Evolutionary conservation across 2,888 invertebrate species (phyloP).

Genomic region (Nemoura dubitans): DNA sequence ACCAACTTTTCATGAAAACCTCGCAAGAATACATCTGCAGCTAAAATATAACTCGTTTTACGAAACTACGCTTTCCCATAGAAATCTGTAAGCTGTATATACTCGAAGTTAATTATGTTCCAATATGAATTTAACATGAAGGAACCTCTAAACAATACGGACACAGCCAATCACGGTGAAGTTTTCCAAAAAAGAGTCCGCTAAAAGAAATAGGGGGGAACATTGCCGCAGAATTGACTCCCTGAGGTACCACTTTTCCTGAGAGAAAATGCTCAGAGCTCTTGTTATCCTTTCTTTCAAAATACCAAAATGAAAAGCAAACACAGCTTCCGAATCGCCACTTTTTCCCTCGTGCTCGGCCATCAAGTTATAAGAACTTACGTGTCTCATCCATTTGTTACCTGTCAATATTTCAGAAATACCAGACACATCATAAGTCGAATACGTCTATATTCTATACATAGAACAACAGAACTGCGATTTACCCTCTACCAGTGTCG

Average conservation of each 20-base stretch:
- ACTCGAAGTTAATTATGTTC: too few species aligned
- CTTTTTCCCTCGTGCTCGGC: neutral
- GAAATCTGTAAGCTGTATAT: too few species aligned
- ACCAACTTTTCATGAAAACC: too few species aligned
- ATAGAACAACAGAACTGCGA: neutral
- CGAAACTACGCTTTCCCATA: too few species aligned
- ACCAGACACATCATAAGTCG: neutral
- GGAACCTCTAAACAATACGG: too few species aligned
- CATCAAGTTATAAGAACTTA: conserved; percentile 1
- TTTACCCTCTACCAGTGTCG: too few species aligned
- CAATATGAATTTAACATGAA: too few species aligned
- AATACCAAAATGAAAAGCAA: neutral
- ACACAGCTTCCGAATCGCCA: neutral
- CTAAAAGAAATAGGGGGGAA: too few species aligned
- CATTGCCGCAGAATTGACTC: neutral
- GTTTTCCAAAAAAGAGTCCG: too few species aligned
- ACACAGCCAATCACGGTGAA: too few species aligned
- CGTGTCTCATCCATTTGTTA: neutral
- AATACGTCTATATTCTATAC: neutral
- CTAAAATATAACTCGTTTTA: too few species aligned
- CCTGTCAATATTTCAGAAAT: neutral
- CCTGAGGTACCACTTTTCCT: neutral
- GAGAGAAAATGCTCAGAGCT: neutral
- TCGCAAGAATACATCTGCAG: too few species aligned
- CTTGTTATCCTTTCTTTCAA: neutral